Conservation (phyloP, 2,888 invertebrate genomes). For the Strigamia crassipes region DNA sequence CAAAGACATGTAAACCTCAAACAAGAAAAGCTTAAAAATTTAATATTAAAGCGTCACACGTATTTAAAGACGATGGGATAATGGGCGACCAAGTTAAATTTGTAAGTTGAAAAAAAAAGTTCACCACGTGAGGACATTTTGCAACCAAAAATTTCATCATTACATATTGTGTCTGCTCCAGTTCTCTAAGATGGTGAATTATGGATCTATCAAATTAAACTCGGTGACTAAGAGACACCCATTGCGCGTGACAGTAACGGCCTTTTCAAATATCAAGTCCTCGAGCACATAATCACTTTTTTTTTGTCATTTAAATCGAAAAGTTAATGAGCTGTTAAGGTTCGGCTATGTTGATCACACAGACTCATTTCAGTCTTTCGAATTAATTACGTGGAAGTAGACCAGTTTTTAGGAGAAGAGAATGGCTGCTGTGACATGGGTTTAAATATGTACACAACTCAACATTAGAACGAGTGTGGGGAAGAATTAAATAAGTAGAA, state of each 20-base stretch:
- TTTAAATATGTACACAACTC: background rate
- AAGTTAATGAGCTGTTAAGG: conserved; percentile 35
- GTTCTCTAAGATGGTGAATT: background rate
- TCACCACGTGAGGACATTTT: background rate
- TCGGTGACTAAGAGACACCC: conserved; percentile 29
- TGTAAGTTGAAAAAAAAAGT: background rate
- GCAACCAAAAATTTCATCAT: background rate
- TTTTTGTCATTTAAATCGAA: conserved; percentile 27
- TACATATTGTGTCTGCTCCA: background rate
- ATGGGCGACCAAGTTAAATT: background rate
- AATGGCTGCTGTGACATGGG: background rate
- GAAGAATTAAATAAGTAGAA: background rate
- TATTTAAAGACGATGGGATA: background rate
- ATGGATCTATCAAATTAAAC: conserved; percentile 20
- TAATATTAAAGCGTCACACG: background rate
- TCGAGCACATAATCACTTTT: conserved; percentile 19
- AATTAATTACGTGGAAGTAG: conserved; percentile 10
- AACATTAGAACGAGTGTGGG: background rate
- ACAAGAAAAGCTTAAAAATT: background rate
- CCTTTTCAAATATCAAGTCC: conserved; percentile 29
- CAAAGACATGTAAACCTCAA: background rate
- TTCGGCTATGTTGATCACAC: conserved; percentile 26
- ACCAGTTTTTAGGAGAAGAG: conserved; percentile 11
- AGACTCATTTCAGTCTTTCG: conserved; percentile 19
- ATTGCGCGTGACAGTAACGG: conserved; percentile 20